phyloP scores from a whole-genome alignment of 2,797 vertebrate species.

The Gymnodraco acuticeps region DNA sequence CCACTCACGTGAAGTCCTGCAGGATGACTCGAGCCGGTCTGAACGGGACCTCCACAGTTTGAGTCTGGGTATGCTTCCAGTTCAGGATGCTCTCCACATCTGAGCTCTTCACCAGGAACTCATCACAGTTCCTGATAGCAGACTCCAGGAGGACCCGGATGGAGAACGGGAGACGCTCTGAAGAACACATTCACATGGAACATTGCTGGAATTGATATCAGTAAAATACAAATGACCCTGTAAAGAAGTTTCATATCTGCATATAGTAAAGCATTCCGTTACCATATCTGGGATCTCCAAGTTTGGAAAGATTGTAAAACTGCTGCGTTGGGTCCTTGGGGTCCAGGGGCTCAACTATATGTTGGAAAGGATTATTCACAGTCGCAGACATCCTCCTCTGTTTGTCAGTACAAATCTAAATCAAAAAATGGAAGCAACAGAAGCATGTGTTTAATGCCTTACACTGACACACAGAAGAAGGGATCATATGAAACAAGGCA shows the following conservation, averaged over 20 bases:
- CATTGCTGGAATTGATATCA: fast-evolving
- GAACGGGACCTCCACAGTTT: constrained; percentile 95
- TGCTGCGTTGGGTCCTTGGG: constrained; percentile 83
- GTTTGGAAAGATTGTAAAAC: constrained; percentile 93
- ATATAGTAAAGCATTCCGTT: constrained; percentile 17
- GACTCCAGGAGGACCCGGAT: constrained; percentile 95
- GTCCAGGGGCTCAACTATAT: constrained; percentile 89
- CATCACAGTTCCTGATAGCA: constrained; percentile 94
- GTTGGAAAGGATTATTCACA: constrained; percentile 89
- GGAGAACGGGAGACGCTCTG: constrained; percentile 93
- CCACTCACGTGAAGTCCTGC: constrained; percentile 95
- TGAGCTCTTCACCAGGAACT: constrained; percentile 91
- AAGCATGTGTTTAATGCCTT: not conserved
- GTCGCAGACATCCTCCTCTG: constrained; percentile 62
- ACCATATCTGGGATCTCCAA: constrained; percentile 94
- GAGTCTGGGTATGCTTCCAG: constrained; percentile 91
- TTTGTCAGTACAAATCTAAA: constrained; percentile 14
- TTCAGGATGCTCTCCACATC: constrained; percentile 96
- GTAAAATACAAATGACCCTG: not conserved
- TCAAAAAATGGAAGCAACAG: not conserved
- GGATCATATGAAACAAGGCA: not conserved
- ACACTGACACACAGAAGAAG: not conserved
- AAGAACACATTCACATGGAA: constrained; percentile 11
- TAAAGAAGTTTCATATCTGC: not conserved
- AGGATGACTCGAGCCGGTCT: constrained; percentile 95